Conservation (phyloP, 2,113 vertebrate genomes). For the Psilopsiagon aymara region DNA sequence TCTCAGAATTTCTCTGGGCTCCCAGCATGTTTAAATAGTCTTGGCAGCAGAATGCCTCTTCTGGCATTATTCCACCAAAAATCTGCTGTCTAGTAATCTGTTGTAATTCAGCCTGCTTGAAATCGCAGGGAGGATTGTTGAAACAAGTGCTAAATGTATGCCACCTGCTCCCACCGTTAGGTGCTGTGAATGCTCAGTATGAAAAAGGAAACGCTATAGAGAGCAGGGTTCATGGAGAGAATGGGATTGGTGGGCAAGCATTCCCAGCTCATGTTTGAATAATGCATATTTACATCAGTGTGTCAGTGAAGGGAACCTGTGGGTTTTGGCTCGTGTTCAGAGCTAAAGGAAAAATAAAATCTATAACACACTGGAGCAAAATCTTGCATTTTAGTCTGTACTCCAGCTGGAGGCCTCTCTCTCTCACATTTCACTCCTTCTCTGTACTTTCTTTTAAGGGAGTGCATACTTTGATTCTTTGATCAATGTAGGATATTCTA, state of each 20-base stretch:
- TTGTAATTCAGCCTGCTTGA: constrained; percentile 29
- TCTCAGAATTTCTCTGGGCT: background rate
- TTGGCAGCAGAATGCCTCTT: constrained; percentile 26
- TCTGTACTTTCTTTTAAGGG: background rate
- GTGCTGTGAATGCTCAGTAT: background rate
- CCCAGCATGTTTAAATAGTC: constrained; percentile 9
- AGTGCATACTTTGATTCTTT: background rate
- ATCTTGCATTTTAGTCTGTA: background rate
- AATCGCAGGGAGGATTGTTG: background rate
- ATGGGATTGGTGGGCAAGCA: background rate
- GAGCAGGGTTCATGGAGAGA: background rate
- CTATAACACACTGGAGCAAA: background rate
- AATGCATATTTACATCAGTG: background rate
- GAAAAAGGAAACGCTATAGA: background rate
- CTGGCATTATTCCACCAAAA: constrained; percentile 41
- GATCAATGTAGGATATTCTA: background rate
- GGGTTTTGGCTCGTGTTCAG: background rate
- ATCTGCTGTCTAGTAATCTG: constrained; percentile 22
- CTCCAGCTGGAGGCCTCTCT: background rate
- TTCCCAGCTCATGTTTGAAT: background rate
- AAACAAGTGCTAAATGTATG: background rate
- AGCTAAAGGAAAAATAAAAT: background rate
- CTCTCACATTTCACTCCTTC: background rate
- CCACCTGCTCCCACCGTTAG: background rate
- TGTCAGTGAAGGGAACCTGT: background rate